Evolutionary conservation across 2,888 invertebrate genomes (phyloP).

Genomic region (Drosophila phalerata): DNA sequence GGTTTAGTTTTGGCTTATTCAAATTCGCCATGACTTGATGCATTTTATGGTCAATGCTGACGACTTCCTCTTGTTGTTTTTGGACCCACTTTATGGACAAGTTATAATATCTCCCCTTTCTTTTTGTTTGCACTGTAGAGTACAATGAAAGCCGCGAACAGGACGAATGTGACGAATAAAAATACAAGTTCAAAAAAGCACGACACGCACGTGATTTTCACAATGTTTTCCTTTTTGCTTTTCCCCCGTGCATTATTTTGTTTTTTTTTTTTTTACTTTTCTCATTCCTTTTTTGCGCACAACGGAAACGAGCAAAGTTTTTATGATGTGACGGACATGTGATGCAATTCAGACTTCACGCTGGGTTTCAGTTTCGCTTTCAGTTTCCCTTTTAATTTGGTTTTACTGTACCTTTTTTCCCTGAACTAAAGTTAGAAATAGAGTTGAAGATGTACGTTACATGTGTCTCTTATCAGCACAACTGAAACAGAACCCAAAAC

Average conservation of each 20-base stretch:
- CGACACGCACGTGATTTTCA: slow-evolving; percentile 78
- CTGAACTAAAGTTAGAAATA: slow-evolving; percentile 5
- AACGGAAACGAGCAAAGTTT: slow-evolving; percentile 67
- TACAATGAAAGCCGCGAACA: slow-evolving; percentile 51
- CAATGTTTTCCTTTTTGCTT: slow-evolving; percentile 49
- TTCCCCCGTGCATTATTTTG: slow-evolving; percentile 2
- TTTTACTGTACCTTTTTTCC: slow-evolving; percentile 6
- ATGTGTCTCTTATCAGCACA: slow-evolving; percentile 47
- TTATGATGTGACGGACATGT: slow-evolving; percentile 53
- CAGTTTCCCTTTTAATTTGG: slow-evolving; percentile 56
- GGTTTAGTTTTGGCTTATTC: slow-evolving; percentile 3
- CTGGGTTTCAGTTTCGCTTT: slow-evolving; percentile 50
- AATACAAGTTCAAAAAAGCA: slow-evolving; percentile 61
- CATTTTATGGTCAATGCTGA: slow-evolving; percentile 34
- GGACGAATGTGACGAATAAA: slow-evolving; percentile 66
- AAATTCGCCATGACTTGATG: slow-evolving; percentile 9
- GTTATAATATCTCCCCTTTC: slow-evolving; percentile 28
- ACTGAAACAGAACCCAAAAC: slow-evolving; percentile 10
- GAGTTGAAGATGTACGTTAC: not conserved
- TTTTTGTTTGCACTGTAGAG: slow-evolving; percentile 27
- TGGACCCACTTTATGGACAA: slow-evolving; percentile 51
- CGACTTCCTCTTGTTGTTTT: slow-evolving; percentile 28
- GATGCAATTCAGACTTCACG: slow-evolving; percentile 29
- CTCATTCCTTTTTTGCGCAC: slow-evolving; percentile 19
- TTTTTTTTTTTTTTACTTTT: slow-evolving; percentile 38